These are phyloP conservation scores for Sepiola atlantica DNA, from an alignment of 2,888 invertebrate species.

Conservation along the genomic window DNA sequence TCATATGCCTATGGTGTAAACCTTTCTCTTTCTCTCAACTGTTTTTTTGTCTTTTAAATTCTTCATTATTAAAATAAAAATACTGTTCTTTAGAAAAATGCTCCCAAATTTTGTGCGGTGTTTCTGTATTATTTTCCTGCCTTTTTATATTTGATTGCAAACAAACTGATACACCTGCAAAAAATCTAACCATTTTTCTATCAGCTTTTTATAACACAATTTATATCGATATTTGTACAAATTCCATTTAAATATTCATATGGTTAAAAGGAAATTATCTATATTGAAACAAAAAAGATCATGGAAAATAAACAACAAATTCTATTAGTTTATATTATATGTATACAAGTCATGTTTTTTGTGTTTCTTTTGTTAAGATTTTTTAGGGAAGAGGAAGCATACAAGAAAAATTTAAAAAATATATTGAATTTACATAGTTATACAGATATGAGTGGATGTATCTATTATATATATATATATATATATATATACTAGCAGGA, in stretches of 20 bases:
- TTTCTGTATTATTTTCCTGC: not conserved
- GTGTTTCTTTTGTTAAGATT: too few relatives aligned
- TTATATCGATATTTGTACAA: not conserved
- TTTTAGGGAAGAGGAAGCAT: too few relatives aligned
- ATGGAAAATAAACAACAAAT: not conserved
- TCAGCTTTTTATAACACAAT: slow-evolving; percentile 32
- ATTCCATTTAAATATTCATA: not conserved
- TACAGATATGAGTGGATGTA: too few relatives aligned
- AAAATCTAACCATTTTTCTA: not conserved
- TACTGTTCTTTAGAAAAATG: not conserved
- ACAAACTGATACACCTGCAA: not conserved
- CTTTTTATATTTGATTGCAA: not conserved
- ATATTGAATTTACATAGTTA: too few relatives aligned
- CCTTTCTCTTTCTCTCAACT: too few relatives aligned
- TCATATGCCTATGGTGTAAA: too few relatives aligned
- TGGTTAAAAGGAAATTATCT: not conserved
- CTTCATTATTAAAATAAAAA: slow-evolving; percentile 32
- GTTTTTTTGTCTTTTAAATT: not conserved
- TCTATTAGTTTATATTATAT: not conserved
- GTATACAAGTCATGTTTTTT: not conserved
- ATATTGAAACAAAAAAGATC: not conserved
- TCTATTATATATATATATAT: too few relatives aligned
- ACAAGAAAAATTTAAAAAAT: too few relatives aligned
- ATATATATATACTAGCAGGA: too few relatives aligned
- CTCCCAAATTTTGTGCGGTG: not conserved